Conservation (phyloP, 1,140 invertebrate species). For the Zaprionus ornatus region DNA sequence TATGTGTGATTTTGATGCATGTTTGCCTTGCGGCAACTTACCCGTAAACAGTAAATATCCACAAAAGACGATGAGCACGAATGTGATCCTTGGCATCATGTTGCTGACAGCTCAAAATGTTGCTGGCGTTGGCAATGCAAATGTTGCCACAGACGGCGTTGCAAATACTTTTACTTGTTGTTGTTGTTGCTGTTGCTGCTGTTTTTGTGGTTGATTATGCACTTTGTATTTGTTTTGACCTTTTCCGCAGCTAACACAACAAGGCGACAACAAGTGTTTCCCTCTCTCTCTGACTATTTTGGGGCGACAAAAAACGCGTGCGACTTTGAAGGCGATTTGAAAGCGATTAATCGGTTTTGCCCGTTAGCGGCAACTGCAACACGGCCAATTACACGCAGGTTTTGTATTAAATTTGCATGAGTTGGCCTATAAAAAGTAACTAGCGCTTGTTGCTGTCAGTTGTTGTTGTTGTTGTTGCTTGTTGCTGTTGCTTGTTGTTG, state of each 20-base stretch:
- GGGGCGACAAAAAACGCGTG: constrained; percentile 35
- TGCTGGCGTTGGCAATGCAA: constrained; percentile 1
- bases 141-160: not conserved
- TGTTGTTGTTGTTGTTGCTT: constrained; percentile 20
- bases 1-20: constrained; percentile 47
- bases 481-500: constrained; percentile 1
- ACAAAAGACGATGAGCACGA: constrained; percentile 74
- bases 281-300: constrained; percentile 31
- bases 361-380: constrained; percentile 41
- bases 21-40: constrained; percentile 39
- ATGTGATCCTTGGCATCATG: constrained; percentile 77
- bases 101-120: constrained; percentile 51
- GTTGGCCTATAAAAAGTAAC: constrained; percentile 62
- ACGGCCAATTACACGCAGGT: constrained; percentile 14
- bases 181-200: not conserved
- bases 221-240: constrained; percentile 33
- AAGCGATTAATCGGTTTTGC: constrained; percentile 58
- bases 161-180: not conserved
- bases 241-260: constrained; percentile 27
- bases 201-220: constrained; percentile 35
- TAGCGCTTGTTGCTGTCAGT: constrained; percentile 4
- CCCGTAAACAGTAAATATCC: constrained; percentile 78
- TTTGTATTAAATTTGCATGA: constrained; percentile 65
- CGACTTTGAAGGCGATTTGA: constrained; percentile 41
- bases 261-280: constrained; percentile 34